Evolutionary conservation across 2,113 vertebrate species (phyloP).

Genomic region (cattle (Bos taurus)): DNA sequence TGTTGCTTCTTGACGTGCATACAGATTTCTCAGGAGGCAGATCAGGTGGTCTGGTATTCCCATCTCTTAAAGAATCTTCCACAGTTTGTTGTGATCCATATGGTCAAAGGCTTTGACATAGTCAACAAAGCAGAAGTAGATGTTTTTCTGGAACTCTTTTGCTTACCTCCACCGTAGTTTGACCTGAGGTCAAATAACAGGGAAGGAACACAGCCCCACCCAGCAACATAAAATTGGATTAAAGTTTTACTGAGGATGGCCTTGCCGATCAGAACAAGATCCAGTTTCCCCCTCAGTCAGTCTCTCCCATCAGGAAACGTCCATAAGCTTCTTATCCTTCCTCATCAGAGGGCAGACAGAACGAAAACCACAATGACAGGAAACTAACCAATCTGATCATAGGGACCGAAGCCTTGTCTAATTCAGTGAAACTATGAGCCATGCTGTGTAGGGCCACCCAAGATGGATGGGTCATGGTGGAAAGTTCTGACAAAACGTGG

Average conservation of each 20-base stretch:
- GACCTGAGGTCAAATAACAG: background rate
- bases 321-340: background rate
- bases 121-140: background rate
- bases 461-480: fast-evolving
- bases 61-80: background rate
- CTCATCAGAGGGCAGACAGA: background rate
- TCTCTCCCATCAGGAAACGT: background rate
- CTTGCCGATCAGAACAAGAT: background rate
- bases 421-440: background rate
- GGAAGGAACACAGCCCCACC: background rate
- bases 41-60: background rate
- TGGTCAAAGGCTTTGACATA: background rate
- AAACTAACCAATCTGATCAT: background rate
- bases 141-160: background rate
- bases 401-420: background rate
- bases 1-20: background rate
- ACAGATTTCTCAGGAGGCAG: background rate
- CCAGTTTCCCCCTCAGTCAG: background rate
- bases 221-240: background rate
- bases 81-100: background rate
- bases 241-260: background rate
- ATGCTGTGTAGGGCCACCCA: background rate
- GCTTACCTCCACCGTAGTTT: background rate
- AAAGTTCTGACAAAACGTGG: background rate
- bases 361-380: background rate